These are phyloP conservation scores for Drosophila kepulauana DNA, from an alignment of 1,140 invertebrate species.

Conservation along the genomic window DNA sequence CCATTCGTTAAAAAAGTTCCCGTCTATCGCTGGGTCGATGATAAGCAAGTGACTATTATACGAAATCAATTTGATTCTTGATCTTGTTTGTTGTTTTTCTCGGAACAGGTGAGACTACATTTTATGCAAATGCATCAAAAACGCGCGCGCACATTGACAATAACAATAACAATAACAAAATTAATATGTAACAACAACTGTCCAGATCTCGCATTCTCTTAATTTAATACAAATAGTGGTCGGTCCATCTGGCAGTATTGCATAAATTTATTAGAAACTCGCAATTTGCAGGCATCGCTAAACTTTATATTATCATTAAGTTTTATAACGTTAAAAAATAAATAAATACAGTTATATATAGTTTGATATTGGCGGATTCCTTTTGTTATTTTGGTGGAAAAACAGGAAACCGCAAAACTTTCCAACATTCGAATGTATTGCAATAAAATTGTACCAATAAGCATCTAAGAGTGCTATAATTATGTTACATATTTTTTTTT, in stretches of 20 bases:
- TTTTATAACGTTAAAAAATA: neutral
- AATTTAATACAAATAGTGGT: conserved; percentile 33
- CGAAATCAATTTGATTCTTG: conserved; percentile 32
- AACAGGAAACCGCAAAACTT: too few species aligned
- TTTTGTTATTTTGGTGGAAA: too few species aligned
- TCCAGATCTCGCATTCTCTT: conserved; percentile 31
- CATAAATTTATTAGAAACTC: conserved; percentile 40
- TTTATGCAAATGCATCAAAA: conserved; percentile 74
- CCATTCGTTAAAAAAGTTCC: conserved; percentile 21
- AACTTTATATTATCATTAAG: neutral
- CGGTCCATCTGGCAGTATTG: conserved; percentile 2
- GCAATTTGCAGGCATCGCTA: neutral
- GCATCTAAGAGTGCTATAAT: too few species aligned
- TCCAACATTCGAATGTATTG: too few species aligned
- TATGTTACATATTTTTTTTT: too few species aligned
- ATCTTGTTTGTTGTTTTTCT: conserved; percentile 29
- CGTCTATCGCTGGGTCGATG: conserved; percentile 2
- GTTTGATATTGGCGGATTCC: too few species aligned
- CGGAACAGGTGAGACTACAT: conserved; percentile 79
- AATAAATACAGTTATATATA: neutral
- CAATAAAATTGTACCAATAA: too few species aligned
- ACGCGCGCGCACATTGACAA: conserved; percentile 28
- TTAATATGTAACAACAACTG: conserved; percentile 54
- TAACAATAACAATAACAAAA: conserved; percentile 44
- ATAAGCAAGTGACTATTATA: neutral